A percentile compares a stretch with the other conserved stretches of the same genome.
These are phyloP conservation scores for Pelobates fuscus DNA, from an alignment of 2,113 vertebrate genomes.

Conservation along the genomic window DNA sequence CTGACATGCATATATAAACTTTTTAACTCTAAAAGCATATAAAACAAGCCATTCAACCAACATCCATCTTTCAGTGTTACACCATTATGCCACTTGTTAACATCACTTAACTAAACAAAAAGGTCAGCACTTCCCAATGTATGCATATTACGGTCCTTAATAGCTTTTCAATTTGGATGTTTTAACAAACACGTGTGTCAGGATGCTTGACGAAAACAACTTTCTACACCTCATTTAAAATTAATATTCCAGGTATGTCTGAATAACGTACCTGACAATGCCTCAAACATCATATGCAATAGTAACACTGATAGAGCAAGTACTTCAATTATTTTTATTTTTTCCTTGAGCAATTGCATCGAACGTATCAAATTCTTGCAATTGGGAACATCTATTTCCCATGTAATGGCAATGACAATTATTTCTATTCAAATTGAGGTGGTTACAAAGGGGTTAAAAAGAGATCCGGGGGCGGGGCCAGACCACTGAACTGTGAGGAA, in stretches of 20 bases:
- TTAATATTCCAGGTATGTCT: not conserved
- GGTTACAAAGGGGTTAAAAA: too few species aligned
- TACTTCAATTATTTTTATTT: too few species aligned
- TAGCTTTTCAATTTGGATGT: slow-evolving; percentile 1
- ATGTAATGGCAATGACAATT: too few species aligned
- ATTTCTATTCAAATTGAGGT: too few species aligned
- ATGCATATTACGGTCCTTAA: not conserved
- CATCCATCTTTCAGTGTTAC: slow-evolving; percentile 31
- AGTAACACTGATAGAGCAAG: too few species aligned
- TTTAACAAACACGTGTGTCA: slow-evolving; percentile 5
- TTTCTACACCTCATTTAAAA: slow-evolving; percentile 9
- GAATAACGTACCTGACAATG: not conserved
- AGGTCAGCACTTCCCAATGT: slow-evolving; percentile 11
- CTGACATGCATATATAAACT: slow-evolving; percentile 2
- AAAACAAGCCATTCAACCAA: not conserved
- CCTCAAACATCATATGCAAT: not conserved
- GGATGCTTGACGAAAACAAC: slow-evolving; percentile 20
- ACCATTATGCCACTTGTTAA: slow-evolving; percentile 27
- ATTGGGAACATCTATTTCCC: too few species aligned
- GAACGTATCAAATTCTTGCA: too few species aligned
- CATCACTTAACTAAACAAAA: slow-evolving; percentile 23
- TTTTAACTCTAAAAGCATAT: slow-evolving; percentile 22
- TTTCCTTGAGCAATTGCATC: too few species aligned
- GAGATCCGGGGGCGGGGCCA: too few species aligned
- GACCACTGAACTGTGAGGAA: too few species aligned